These are phyloP conservation scores for Gopherus evgoodei DNA, from an alignment of 2,113 vertebrate genomes.

Conservation along the genomic window DNA sequence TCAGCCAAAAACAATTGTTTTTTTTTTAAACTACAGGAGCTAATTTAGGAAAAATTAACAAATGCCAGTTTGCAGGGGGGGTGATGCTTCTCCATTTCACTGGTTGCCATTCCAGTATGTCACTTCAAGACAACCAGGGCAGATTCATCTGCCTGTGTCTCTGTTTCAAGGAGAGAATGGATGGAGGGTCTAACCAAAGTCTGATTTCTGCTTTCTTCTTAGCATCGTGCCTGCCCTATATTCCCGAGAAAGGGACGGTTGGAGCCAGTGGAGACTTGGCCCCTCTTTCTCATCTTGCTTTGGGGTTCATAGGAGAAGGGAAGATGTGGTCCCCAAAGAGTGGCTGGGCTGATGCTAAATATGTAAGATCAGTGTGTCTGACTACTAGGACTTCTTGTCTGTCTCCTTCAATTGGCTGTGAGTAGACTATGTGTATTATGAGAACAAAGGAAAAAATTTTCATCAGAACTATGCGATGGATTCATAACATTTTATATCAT, in stretches of 20 bases:
- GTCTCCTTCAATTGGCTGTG: neutral
- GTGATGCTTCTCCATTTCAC: neutral
- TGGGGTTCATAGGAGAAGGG: slow-evolving; percentile 97
- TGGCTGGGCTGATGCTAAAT: slow-evolving; percentile 99
- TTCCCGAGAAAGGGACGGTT: slow-evolving; percentile 98
- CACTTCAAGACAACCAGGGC: neutral
- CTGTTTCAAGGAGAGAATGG: neutral
- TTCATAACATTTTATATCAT: neutral
- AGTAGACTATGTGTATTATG: neutral
- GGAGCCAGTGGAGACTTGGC: slow-evolving; percentile 98
- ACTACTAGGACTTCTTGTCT: neutral
- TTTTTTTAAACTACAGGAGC: neutral
- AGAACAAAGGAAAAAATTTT: neutral
- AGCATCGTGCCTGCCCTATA: slow-evolving; percentile 96
- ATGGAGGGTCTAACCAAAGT: neutral
- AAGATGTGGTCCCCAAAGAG: slow-evolving; percentile 99
- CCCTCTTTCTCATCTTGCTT: slow-evolving; percentile 94
- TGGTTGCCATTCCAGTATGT: neutral
- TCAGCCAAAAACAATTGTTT: neutral
- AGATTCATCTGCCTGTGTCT: neutral
- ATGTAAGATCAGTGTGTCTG: slow-evolving; percentile 80
- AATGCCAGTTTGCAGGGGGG: neutral
- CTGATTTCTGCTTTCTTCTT: slow-evolving; percentile 10
- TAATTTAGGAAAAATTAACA: rapidly evolving
- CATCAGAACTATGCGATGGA: neutral